Evolutionary conservation across 2,113 vertebrate species (phyloP).

Genomic region (Todiramphus chloris): DNA sequence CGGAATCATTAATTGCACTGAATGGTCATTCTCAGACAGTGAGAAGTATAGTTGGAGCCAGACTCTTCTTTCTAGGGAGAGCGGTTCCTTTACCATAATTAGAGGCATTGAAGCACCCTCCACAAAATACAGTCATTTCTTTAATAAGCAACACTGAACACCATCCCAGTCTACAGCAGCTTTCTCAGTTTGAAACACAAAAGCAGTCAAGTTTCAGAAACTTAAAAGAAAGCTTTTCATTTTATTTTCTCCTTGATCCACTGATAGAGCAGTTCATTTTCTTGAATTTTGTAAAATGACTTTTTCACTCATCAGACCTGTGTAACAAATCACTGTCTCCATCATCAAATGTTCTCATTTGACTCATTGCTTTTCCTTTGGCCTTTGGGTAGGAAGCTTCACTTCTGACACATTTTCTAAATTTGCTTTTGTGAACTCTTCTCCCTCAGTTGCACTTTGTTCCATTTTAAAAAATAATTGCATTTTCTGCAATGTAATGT

Average conservation of each 20-base stretch:
- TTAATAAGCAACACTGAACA: conserved; percentile 38
- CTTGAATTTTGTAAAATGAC: conserved; percentile 35
- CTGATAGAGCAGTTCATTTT: conserved; percentile 47
- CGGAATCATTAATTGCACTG: not conserved
- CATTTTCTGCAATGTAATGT: conserved; percentile 34
- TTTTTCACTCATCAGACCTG: conserved; percentile 53
- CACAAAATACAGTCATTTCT: conserved; percentile 24
- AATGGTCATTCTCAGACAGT: conserved; percentile 68
- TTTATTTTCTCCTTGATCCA: conserved; percentile 53
- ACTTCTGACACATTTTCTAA: conserved; percentile 53
- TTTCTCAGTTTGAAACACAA: conserved; percentile 52
- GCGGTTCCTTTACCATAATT: conserved; percentile 34
- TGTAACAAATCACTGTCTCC: conserved; percentile 49
- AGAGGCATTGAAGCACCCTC: not conserved
- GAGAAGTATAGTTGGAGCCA: conserved; percentile 53
- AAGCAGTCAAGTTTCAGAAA: conserved; percentile 48
- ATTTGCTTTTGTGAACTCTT: conserved; percentile 45
- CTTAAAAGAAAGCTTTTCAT: conserved; percentile 60
- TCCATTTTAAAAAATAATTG: conserved; percentile 25
- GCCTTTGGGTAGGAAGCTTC: conserved; percentile 42
- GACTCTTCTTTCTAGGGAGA: conserved; percentile 21
- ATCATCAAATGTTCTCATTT: conserved; percentile 6
- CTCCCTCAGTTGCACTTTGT: not conserved
- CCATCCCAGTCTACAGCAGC: conserved; percentile 16
- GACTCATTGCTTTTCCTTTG: conserved; percentile 29